A percentile compares a stretch with the other conserved stretches of the same genome.
phyloP scores from a whole-genome alignment of 2,888 invertebrate genomes.

The Poecilus cupreus region DNA sequence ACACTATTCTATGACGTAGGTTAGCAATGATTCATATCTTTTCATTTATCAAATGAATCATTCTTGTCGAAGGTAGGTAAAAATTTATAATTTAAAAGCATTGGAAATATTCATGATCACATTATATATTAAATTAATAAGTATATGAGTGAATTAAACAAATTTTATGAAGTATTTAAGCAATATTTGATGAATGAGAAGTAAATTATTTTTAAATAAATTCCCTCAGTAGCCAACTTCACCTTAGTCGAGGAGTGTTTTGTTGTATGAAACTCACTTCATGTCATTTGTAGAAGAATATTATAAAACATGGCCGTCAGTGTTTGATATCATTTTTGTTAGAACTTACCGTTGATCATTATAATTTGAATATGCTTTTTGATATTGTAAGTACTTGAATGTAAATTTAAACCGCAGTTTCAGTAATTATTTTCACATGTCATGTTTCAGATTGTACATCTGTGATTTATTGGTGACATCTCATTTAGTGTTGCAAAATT shows the following conservation, averaged over 20 bases:
- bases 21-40: constrained; percentile 36
- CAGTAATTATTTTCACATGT: constrained; percentile 9
- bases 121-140: background rate
- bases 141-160: background rate
- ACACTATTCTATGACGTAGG: constrained; percentile 23
- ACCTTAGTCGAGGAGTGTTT: background rate
- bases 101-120: background rate
- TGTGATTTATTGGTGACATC: constrained; percentile 64
- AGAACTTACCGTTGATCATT: constrained; percentile 41
- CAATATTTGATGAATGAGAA: background rate
- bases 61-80: background rate
- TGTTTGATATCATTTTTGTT: constrained; percentile 50
- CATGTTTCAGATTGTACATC: constrained; percentile 36
- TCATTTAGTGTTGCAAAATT: constrained; percentile 65
- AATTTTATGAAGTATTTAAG: background rate
- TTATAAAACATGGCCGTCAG: constrained; percentile 48
- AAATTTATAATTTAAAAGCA: background rate
- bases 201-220: constrained; percentile 1
- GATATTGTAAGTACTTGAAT: constrained; percentile 22
- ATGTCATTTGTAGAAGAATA: constrained; percentile 32
- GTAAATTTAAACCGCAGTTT: constrained; percentile 36
- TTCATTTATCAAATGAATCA: constrained; percentile 21
- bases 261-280: constrained; percentile 16
- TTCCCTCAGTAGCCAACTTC: background rate
- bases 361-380: constrained; percentile 48